Evolutionary conservation across 2,888 invertebrate species (phyloP).

Genomic region (Stenurella melanura): DNA sequence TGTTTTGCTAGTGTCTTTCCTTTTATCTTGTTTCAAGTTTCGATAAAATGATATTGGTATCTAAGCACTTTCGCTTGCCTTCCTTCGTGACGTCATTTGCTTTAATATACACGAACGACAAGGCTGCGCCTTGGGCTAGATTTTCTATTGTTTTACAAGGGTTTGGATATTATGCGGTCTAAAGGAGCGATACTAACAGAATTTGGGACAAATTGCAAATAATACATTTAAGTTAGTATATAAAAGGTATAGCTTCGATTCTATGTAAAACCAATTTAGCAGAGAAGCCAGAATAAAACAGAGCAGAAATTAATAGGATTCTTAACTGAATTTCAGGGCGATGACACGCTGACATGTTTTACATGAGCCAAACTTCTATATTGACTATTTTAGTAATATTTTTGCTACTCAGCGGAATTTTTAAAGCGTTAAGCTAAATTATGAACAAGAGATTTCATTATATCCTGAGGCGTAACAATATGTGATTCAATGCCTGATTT

Average conservation of each 20-base stretch:
- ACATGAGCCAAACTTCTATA: not conserved
- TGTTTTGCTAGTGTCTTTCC: conserved; percentile 39
- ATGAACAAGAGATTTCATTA: too few relatives aligned
- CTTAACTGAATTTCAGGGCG: not conserved
- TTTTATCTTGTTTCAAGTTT: conserved; percentile 60
- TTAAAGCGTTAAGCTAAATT: too few relatives aligned
- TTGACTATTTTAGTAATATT: too few relatives aligned
- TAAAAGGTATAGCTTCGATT: not conserved
- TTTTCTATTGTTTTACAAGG: conserved; percentile 16
- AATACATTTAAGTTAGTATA: not conserved
- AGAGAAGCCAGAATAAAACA: not conserved
- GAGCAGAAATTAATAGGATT: not conserved
- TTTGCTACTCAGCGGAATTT: too few relatives aligned
- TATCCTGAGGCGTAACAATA: too few relatives aligned
- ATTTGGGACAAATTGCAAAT: not conserved
- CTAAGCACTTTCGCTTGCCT: conserved; percentile 33
- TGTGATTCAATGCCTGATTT: too few relatives aligned
- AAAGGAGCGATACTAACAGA: conserved; percentile 1
- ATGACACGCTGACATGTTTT: not conserved
- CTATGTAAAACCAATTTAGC: not conserved
- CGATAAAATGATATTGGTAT: conserved; percentile 58
- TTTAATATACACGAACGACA: conserved; percentile 29
- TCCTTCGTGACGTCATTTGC: conserved; percentile 31
- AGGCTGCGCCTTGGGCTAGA: conserved; percentile 16
- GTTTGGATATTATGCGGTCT: conserved; percentile 1